Percentiles rank a stretch among this genome's conserved stretches.
Evolutionary conservation across 2,888 invertebrate genomes (phyloP).

Genomic region (Girardia tigrina): DNA sequence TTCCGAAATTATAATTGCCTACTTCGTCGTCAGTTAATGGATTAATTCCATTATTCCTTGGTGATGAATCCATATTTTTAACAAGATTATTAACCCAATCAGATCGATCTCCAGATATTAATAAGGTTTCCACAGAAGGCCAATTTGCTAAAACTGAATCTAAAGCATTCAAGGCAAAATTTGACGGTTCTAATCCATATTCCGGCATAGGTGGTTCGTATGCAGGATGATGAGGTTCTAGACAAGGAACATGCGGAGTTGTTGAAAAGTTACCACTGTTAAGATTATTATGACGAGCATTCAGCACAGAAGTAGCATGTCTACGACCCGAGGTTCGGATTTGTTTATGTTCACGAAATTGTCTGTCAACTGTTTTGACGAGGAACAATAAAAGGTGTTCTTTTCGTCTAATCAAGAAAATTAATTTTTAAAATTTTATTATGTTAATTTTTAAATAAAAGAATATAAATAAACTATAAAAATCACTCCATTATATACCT

Average conservation of each 20-base stretch:
- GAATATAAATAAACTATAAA: background rate
- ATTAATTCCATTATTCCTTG: constrained; percentile 13
- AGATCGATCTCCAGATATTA: constrained; percentile 59
- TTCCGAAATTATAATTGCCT: background rate
- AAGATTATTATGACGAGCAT: background rate
- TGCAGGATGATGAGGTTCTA: constrained; percentile 28
- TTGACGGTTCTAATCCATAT: constrained; percentile 89
- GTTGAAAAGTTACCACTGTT: background rate
- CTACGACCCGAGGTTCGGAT: constrained; percentile 57
- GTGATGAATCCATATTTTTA: constrained; percentile 7
- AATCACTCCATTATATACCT: constrained; percentile 48
- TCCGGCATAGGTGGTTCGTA: constrained; percentile 62
- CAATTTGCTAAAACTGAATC: constrained; percentile 74
- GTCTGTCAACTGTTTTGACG: constrained; percentile 89
- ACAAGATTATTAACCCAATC: constrained; percentile 13
- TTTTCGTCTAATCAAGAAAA: constrained; percentile 55
- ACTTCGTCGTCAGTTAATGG: constrained; percentile 6
- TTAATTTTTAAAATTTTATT: background rate
- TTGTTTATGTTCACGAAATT: constrained; percentile 69
- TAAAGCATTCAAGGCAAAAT: constrained; percentile 78
- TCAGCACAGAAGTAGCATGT: constrained; percentile 24
- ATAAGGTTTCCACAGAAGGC: constrained; percentile 81
- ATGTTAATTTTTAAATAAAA: background rate
- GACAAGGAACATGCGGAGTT: constrained; percentile 40
- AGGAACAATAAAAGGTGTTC: constrained; percentile 89